Conservation (phyloP, 2,888 invertebrate species). For the Himalopsyche anomala region DNA sequence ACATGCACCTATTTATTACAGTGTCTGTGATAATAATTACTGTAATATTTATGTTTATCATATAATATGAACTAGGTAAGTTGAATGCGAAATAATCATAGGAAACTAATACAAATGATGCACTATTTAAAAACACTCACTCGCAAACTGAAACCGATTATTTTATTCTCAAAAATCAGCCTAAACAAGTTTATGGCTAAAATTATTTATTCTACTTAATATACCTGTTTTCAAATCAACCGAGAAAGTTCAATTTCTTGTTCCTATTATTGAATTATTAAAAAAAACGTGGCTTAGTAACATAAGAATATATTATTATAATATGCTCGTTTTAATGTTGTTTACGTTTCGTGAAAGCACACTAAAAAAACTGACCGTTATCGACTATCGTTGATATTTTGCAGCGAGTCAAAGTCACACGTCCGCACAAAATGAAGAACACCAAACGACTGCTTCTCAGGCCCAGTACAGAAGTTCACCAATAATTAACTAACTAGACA, state of each 20-base stretch:
- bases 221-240: constrained; percentile 27
- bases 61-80: not conserved
- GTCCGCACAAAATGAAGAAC: not conserved
- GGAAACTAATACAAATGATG: not conserved
- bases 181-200: constrained; percentile 10
- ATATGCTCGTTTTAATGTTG: not conserved
- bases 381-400: not conserved
- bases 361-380: constrained; percentile 12
- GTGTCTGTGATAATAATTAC: not conserved
- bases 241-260: not conserved
- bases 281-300: not conserved
- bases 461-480: not conserved
- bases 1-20: too few relatives aligned
- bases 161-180: not conserved
- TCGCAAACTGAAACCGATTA: not conserved
- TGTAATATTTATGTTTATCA: not conserved
- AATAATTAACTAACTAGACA: not conserved
- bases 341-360: constrained; percentile 14
- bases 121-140: constrained; percentile 15
- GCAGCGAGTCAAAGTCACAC: not conserved
- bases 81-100: not conserved
- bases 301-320: not conserved
- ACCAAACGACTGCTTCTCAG: constrained; percentile 5
- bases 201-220: not conserved
- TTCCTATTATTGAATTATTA: not conserved